Conservation (phyloP, 2,888 invertebrate genomes). For the Ferrisia virgata region DNA sequence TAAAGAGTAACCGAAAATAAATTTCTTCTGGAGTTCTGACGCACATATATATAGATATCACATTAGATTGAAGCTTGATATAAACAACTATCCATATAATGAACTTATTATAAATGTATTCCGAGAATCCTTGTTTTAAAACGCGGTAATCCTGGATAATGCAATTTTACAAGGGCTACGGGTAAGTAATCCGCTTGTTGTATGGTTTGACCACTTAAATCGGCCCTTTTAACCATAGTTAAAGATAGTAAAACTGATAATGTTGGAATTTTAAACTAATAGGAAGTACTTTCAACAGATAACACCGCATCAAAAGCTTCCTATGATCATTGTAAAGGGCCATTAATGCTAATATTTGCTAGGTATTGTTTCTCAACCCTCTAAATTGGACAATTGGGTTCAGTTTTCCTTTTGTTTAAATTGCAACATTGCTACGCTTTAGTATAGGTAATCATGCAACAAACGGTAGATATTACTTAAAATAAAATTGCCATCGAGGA, state of each 20-base stretch:
- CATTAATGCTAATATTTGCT: slow-evolving; percentile 25
- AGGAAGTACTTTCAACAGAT: slow-evolving; percentile 14
- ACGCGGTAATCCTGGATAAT: slow-evolving; percentile 15
- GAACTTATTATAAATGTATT: neutral
- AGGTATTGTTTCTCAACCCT: slow-evolving; percentile 17
- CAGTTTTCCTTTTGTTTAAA: slow-evolving; percentile 11
- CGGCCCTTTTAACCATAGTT: neutral
- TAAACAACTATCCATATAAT: neutral
- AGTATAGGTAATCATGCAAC: neutral
- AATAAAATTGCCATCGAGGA: neutral
- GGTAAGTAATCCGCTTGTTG: slow-evolving; percentile 12
- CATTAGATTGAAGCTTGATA: neutral
- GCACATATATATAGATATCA: neutral
- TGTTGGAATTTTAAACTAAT: slow-evolving; percentile 22
- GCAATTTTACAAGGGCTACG: slow-evolving; percentile 2
- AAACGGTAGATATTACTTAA: neutral
- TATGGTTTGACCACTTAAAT: slow-evolving; percentile 8
- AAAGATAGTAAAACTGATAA: slow-evolving; percentile 27
- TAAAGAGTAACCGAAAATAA: too few species aligned
- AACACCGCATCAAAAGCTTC: slow-evolving; percentile 20
- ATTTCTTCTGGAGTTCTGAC: too few species aligned
- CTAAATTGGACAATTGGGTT: slow-evolving; percentile 7
- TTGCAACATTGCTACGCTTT: neutral
- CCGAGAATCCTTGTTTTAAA: slow-evolving; percentile 2
- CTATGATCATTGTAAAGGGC: slow-evolving; percentile 10